Base-by-base conservation (phyloP, 2,888 invertebrate genomes). In the Heteromurus nitidus region DNA sequence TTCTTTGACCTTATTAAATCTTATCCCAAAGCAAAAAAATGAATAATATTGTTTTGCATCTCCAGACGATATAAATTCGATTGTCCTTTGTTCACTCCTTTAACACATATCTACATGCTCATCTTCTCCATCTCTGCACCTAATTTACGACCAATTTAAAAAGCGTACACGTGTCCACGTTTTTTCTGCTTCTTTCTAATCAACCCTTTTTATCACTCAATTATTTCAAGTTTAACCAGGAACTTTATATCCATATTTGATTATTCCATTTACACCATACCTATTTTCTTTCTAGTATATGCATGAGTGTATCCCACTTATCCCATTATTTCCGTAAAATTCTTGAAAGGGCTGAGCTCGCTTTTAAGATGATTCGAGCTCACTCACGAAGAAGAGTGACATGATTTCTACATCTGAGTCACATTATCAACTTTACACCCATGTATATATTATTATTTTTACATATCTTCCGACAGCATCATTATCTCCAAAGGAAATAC, bases 291-390 rank as follows among this genome's bases (percentile, higher is more conserved):
- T n/a, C 2, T 13, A 28, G 1, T 62, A n/a, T 30, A 28, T 11
- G 20, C 18, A n/a, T 11, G 7, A 18, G 11, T 50, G 50, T 5
- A 28, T 60, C 60, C 28, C 28, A 26, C 60, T 62, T 31, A 20
- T 62, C 62, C 18, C 60, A 62, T 62, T 30, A 62, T 62, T 62
- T 62, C 62, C 31, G 62, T 62, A 30, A 62, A 62, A 62, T 62
- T 30, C 31, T 31, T 20, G 13, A 2, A 55, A 55, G n/a, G n/a
- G n/a, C n/a, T 55, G 26, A 55, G 22, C 5, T 7, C 5, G 53
- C 5, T 53, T 53, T 53, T 53, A 55, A 26, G 55, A 24, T 24
- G 22, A 7, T 18, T 53, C 53, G 9, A 53, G 20, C 20, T 16
- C 18, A 24, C 30, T 62, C 62, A 60, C 62, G 18, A 62, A 60